Evolutionary conservation across 1,140 invertebrate genomes (phyloP).

Genomic region (Atta cephalotes): DNA sequence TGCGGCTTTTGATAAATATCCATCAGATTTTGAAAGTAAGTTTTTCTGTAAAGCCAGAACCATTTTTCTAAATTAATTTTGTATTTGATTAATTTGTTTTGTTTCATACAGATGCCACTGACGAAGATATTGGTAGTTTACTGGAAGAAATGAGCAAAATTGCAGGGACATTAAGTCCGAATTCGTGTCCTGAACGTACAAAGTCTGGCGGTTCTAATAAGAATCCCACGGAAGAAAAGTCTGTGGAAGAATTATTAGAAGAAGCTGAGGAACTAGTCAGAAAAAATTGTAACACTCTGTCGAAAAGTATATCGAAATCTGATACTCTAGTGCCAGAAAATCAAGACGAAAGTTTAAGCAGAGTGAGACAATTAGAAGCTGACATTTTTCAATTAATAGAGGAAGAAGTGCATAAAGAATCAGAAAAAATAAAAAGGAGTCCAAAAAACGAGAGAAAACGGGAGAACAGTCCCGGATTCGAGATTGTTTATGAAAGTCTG

Average conservation of each 20-base stretch:
- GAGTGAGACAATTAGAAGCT: conserved; percentile 80
- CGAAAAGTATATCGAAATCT: conserved; percentile 78
- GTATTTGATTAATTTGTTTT: not conserved
- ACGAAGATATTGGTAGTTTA: conserved; percentile 84
- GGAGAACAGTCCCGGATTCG: conserved; percentile 74
- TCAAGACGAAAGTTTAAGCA: conserved; percentile 61
- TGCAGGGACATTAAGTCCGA: conserved; percentile 81
- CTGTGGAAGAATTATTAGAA: conserved; percentile 83
- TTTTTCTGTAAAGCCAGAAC: not conserved
- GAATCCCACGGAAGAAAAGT: conserved; percentile 80
- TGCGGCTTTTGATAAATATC: conserved; percentile 82
- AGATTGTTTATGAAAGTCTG: conserved; percentile 78
- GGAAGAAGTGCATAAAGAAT: conserved; percentile 81
- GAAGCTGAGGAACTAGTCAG: conserved; percentile 84
- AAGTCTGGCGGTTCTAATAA: conserved; percentile 76
- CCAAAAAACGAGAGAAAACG: conserved; percentile 78
- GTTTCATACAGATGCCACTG: conserved; percentile 80
- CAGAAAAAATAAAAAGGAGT: conserved; percentile 80
- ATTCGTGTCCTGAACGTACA: conserved; percentile 74
- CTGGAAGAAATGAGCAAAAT: conserved; percentile 85
- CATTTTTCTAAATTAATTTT: not conserved
- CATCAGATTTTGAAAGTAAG: conserved; percentile 84
- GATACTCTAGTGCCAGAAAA: conserved; percentile 78
- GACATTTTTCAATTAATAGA: conserved; percentile 84
- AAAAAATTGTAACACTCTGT: conserved; percentile 80